A percentile compares a stretch with the other conserved stretches of the same genome.
Evolutionary conservation across 1,140 invertebrate genomes (phyloP).

Genomic region (Ceratina australensis): DNA sequence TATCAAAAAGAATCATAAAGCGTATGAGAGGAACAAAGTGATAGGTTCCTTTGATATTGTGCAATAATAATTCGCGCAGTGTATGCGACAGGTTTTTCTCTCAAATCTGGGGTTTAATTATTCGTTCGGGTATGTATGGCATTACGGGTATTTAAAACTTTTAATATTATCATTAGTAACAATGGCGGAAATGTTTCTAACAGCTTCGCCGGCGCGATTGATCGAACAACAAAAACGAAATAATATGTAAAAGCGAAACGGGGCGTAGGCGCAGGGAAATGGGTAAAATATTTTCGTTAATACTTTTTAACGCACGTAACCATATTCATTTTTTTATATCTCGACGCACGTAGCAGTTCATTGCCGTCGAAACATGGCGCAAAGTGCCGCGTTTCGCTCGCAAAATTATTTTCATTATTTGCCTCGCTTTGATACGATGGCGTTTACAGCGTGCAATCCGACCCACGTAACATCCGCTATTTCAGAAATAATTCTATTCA

Average conservation of each 20-base stretch:
- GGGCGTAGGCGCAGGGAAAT: not conserved
- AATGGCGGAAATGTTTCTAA: not conserved
- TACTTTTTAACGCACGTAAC: not conserved
- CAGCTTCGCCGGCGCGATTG: too few species aligned
- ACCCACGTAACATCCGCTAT: constrained; percentile 16
- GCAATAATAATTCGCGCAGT: too few species aligned
- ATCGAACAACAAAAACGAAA: not conserved
- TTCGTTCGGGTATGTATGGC: too few species aligned
- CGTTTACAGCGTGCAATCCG: constrained; percentile 15
- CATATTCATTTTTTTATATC: constrained; percentile 9
- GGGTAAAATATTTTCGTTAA: constrained; percentile 30
- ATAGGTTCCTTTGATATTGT: too few species aligned
- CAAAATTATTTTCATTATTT: constrained; percentile 41
- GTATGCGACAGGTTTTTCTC: too few species aligned
- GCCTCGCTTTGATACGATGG: constrained; percentile 22
- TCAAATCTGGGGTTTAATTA: too few species aligned
- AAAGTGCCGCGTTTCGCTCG: not conserved
- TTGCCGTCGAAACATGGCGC: not conserved
- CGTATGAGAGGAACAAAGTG: too few species aligned
- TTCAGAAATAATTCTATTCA: constrained; percentile 29
- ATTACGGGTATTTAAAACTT: too few species aligned
- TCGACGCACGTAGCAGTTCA: not conserved
- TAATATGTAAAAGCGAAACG: too few species aligned
- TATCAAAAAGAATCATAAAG: too few species aligned
- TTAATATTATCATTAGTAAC: too few species aligned